Base-by-base conservation (phyloP, 2,888 invertebrate genomes). In the Drosophila colorata region DNA sequence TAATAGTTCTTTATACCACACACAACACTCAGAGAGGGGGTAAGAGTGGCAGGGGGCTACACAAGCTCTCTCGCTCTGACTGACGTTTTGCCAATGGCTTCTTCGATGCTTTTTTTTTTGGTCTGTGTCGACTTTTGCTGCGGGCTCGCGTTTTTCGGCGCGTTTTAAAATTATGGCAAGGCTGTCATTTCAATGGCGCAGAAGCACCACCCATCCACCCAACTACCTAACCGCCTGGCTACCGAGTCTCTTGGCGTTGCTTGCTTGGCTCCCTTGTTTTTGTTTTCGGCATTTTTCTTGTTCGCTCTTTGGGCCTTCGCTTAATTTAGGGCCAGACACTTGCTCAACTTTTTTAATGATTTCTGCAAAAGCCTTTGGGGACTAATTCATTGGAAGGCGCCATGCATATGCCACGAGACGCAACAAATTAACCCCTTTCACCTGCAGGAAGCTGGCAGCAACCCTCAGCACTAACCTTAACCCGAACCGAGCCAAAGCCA, bases 1-100 rank as follows among this genome's bases (percentile, higher is more conserved):
- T 91, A 90, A 91, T 91, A 91, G 91, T 91, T 91, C 90, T 82
- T 89, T 85, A 66, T 69, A 71, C 64, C 78, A 46, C 38, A 47
- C 52, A 47, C 51, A 48, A 31, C 51, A 37, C 64, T 63, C 37
- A 20, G 48, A 49, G 46, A 28, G 28, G 2, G 28, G 28, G 28
- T 7, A 2, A 8, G 28, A 0, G 2, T 41, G 18, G 33, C 14
- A 33, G 18, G 31, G 41, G 16, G 55, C 28, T 20, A 23, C 37
- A 37, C 58, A 44, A 43, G 2, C 9, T 9, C 52, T 51, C 52
- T 25, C 38, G 20, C 41, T 55, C 68, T 61, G 68, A 75, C 66
- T 73, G 74, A 87, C 68, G 66, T 69, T 65, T 47, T 68, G 51
- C 80, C 68, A 77, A 84, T 69, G 58, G 44, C 68, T 76, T 53